These are phyloP conservation scores for Miichthys miiuy DNA, from an alignment of 2,797 vertebrate species.

Conservation along the genomic window DNA sequence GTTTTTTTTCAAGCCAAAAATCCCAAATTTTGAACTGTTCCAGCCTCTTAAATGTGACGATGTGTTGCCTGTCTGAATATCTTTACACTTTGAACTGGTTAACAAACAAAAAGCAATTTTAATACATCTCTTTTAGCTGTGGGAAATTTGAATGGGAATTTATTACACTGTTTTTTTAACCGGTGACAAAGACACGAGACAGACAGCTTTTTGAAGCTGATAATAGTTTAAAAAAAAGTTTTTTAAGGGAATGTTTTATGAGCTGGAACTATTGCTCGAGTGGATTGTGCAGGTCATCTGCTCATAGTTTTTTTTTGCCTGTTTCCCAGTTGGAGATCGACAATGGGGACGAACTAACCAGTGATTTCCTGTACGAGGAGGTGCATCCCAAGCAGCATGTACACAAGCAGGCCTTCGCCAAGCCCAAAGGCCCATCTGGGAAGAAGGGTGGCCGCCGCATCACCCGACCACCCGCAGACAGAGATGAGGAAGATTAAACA, in stretches of 20 bases:
- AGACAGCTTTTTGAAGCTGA: not conserved
- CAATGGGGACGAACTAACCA: conserved; percentile 93
- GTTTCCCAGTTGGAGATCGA: conserved; percentile 93
- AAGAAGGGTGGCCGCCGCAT: conserved; percentile 94
- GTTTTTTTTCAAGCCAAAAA: not conserved
- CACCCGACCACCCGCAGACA: conserved; percentile 90
- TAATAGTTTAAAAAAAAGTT: not conserved
- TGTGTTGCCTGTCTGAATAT: not conserved
- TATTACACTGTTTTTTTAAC: not conserved
- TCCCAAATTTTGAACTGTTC: not conserved
- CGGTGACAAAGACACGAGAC: not conserved
- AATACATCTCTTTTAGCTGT: not conserved
- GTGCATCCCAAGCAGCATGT: conserved; percentile 98
- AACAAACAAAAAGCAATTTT: not conserved
- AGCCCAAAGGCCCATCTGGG: conserved; percentile 94
- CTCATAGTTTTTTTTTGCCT: not conserved
- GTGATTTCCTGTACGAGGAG: conserved; percentile 97
- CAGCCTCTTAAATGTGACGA: not conserved
- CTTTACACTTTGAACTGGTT: not conserved
- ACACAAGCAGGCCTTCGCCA: conserved; percentile 95
- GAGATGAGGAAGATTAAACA: conserved; percentile 90
- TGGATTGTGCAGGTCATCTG: not conserved
- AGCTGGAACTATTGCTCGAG: not conserved
- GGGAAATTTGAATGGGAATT: not conserved
- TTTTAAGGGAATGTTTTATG: not conserved